phyloP scores from a whole-genome alignment of 2,888 invertebrate genomes.

The Ophion obscuratus region DNA sequence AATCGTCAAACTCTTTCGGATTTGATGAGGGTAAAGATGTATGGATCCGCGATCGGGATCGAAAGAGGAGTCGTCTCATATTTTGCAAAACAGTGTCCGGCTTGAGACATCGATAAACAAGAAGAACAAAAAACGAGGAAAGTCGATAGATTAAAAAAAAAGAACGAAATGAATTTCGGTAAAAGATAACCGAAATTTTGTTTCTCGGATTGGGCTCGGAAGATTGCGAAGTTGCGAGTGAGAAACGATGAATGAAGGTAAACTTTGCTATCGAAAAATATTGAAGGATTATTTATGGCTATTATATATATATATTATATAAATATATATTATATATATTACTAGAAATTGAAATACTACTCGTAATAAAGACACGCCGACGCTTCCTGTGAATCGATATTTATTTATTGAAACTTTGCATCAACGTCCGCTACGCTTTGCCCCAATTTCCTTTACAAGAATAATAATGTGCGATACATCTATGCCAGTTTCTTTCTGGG shows the following conservation, averaged over 20 bases:
- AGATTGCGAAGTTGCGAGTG: slow-evolving; percentile 30
- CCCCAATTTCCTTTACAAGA: not conserved
- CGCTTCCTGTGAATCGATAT: slow-evolving; percentile 76
- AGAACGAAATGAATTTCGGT: not conserved
- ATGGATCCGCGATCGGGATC: slow-evolving; percentile 13
- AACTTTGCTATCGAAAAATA: slow-evolving; percentile 76
- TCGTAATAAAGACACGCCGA: slow-evolving; percentile 83
- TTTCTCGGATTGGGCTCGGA: slow-evolving; percentile 11
- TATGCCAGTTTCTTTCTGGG: not conserved
- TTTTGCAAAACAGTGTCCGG: slow-evolving; percentile 75
- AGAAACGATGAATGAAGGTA: slow-evolving; percentile 35
- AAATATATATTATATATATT: slow-evolving; percentile 82
- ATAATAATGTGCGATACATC: not conserved
- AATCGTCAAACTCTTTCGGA: slow-evolving; percentile 16
- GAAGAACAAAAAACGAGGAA: slow-evolving; percentile 18
- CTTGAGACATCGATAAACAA: slow-evolving; percentile 55
- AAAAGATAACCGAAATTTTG: not conserved
- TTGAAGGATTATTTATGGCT: slow-evolving; percentile 82
- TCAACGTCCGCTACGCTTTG: not conserved
- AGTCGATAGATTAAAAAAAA: slow-evolving; percentile 31
- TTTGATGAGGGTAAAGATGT: slow-evolving; percentile 52
- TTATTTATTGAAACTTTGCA: slow-evolving; percentile 32
- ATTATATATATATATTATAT: slow-evolving; percentile 74
- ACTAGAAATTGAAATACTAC: slow-evolving; percentile 82
- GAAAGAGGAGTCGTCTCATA: slow-evolving; percentile 68